A percentile compares a stretch with the other conserved stretches of the same genome.
Evolutionary conservation across 2,113 vertebrate genomes (phyloP).

Genomic region (Microcebus jonahi): DNA sequence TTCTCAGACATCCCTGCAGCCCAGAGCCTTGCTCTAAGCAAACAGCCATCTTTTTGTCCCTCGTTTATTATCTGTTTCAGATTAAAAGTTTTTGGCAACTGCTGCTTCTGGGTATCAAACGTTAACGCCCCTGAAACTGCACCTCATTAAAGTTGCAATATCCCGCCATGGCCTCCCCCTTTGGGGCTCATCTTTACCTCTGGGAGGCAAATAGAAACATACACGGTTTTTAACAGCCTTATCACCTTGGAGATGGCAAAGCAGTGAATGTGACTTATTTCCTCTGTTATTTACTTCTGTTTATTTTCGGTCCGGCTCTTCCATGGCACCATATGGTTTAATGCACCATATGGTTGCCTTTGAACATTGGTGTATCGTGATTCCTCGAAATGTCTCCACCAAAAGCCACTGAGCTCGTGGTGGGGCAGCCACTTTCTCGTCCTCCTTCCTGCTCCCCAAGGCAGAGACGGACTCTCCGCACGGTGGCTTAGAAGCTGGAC

Average conservation of each 20-base stretch:
- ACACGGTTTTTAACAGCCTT: neutral
- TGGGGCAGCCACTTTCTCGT: fast-evolving
- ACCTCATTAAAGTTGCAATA: slow-evolving; percentile 71
- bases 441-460: fast-evolving
- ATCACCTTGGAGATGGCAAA: neutral
- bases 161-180: neutral
- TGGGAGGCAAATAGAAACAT: neutral
- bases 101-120: slow-evolving; percentile 63
- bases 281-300: neutral
- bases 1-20: neutral
- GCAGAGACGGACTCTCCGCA: neutral
- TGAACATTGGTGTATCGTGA: neutral
- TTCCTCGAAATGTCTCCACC: fast-evolving
- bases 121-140: slow-evolving; percentile 69
- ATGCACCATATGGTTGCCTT: neutral
- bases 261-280: neutral
- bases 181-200: neutral
- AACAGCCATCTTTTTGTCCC: neutral
- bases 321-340: neutral
- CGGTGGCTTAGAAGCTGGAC: neutral
- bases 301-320: neutral
- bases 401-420: neutral
- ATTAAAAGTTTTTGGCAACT: slow-evolving; percentile 52
- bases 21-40: neutral
- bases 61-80: slow-evolving; percentile 39